These are phyloP conservation scores for Noctua janthe DNA, from an alignment of 2,888 invertebrate genomes.

Conservation along the genomic window DNA sequence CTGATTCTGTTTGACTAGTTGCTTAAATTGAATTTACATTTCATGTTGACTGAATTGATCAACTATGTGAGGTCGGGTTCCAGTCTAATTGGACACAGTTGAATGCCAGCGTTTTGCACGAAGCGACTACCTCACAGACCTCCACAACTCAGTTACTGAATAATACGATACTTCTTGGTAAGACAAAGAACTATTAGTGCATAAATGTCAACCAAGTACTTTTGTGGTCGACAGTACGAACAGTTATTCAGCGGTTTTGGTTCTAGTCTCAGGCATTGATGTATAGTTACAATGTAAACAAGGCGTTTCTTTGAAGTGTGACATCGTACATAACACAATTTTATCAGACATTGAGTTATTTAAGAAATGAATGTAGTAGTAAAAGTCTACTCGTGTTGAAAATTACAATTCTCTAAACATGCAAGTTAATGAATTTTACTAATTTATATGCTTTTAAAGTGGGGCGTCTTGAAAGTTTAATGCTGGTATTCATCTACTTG, in stretches of 20 bases:
- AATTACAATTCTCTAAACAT: background rate
- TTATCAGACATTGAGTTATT: background rate
- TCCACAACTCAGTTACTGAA: background rate
- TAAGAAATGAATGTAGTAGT: background rate
- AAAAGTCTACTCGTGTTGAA: background rate
- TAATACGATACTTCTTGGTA: background rate
- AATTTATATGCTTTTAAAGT: background rate
- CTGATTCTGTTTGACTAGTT: background rate
- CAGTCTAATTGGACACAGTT: background rate
- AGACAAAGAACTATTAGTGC: background rate
- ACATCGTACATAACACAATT: background rate
- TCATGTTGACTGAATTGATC: background rate
- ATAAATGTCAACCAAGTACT: background rate
- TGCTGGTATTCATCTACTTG: background rate
- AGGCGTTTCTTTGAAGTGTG: conserved; percentile 27
- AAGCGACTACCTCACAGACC: background rate
- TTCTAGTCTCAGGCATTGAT: conserved; percentile 37
- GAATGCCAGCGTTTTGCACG: background rate
- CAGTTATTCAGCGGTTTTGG: conserved; percentile 27
- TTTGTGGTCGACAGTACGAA: conserved; percentile 3
- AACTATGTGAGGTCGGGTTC: background rate
- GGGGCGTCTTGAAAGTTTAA: background rate
- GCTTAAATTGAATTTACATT: background rate
- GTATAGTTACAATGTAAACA: conserved; percentile 7
- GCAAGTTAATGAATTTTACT: background rate